Percentiles rank a stretch among this genome's conserved stretches.
Evolutionary conservation across 1,140 invertebrate species (phyloP).

Genomic region (Akabosia matsudoensis): DNA sequence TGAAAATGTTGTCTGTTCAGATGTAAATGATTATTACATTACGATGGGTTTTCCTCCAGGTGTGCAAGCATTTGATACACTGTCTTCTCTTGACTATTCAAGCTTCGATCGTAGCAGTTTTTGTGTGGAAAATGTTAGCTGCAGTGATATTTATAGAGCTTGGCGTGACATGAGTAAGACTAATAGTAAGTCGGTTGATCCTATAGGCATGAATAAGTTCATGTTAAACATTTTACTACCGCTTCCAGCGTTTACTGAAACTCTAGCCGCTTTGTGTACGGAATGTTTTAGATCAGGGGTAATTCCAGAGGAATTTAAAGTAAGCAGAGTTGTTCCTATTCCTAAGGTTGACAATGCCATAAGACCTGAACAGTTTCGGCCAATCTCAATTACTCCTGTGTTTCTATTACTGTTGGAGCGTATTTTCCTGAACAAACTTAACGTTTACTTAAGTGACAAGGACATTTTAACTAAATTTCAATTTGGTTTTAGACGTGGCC

Average conservation of each 20-base stretch:
- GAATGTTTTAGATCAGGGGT: neutral
- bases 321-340: neutral
- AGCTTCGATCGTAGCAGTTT: neutral
- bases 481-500: neutral
- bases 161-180: neutral
- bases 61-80: neutral
- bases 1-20: neutral
- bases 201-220: neutral
- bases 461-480: neutral
- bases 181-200: neutral
- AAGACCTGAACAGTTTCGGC: neutral
- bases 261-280: neutral
- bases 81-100: neutral
- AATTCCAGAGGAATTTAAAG: neutral
- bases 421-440: neutral
- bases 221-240: neutral
- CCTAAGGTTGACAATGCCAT: neutral
- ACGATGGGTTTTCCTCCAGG: neutral
- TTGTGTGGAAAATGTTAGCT: neutral
- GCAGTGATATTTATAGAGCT: neutral
- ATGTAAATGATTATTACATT: neutral
- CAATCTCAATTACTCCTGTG: neutral
- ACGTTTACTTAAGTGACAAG: neutral
- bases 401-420: neutral
- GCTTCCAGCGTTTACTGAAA: neutral